These are phyloP conservation scores for Erebia palarica DNA, from an alignment of 2,888 invertebrate genomes.

Conservation along the genomic window DNA sequence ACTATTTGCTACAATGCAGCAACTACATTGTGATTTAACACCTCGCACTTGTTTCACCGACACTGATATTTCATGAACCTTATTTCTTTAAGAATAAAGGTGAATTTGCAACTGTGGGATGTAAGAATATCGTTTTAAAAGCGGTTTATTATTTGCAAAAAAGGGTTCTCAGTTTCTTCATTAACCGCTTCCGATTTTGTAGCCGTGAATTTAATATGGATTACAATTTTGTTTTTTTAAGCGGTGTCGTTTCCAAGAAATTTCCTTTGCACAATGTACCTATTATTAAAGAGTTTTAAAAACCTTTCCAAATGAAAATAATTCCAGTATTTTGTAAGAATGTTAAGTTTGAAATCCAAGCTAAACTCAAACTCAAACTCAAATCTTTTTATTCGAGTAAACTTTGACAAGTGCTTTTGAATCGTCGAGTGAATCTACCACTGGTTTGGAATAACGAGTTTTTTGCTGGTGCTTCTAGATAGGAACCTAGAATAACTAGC, in stretches of 20 bases:
- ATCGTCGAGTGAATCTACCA: no score
- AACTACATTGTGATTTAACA: conserved; percentile 2
- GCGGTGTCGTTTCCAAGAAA: background rate
- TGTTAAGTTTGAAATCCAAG: no score
- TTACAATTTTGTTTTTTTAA: background rate
- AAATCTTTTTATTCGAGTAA: no score
- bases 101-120: background rate
- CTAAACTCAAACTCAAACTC: no score
- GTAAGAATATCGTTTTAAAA: background rate
- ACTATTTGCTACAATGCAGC: conserved; percentile 10
- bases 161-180: conserved; percentile 11
- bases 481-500: no score
- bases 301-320: no score
- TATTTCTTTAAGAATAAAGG: background rate
- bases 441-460: no score
- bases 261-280: background rate
- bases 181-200: conserved; percentile 15
- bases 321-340: no score
- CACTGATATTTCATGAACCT: conserved; percentile 2
- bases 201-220: conserved; percentile 15
- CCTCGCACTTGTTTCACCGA: background rate
- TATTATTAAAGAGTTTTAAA: no score
- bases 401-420: no score
- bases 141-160: background rate
- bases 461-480: no score